Evolutionary conservation across 2,113 vertebrate genomes (phyloP).

Genomic region (Sclerurus mexicanus): DNA sequence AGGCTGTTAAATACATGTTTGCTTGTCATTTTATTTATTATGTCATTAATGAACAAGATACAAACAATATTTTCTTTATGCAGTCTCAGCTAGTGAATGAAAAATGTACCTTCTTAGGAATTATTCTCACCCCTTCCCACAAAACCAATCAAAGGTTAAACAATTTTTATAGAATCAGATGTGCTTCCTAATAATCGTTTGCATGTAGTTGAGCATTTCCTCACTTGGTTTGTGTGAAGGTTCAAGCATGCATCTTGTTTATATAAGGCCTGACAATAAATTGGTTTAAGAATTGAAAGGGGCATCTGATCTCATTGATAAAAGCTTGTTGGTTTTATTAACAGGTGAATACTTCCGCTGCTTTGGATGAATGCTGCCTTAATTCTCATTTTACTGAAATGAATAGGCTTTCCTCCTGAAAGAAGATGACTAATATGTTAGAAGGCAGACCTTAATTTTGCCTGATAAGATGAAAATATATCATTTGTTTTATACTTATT

Average conservation of each 20-base stretch:
- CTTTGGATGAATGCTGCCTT: background rate
- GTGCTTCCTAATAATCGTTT: background rate
- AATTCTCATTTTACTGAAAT: background rate
- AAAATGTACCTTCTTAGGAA: background rate
- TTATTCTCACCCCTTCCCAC: background rate
- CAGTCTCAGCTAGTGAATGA: background rate
- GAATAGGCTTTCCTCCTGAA: background rate
- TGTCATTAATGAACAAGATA: background rate
- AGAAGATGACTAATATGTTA: background rate
- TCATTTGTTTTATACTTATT: background rate
- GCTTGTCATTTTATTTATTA: background rate
- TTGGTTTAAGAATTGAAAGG: background rate
- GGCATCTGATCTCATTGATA: background rate
- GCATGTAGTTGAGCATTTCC: background rate
- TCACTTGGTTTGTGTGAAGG: background rate
- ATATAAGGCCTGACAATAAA: background rate
- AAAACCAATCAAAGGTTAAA: background rate
- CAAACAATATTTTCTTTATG: background rate
- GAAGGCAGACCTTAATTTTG: background rate
- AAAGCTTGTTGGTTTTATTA: constrained; percentile 27
- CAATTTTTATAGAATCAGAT: background rate
- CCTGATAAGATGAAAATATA: background rate
- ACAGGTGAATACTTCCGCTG: background rate
- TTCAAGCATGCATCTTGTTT: background rate
- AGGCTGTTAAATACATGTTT: background rate